phyloP scores from a whole-genome alignment of 2,888 invertebrate species.

The Melanargia galathea region DNA sequence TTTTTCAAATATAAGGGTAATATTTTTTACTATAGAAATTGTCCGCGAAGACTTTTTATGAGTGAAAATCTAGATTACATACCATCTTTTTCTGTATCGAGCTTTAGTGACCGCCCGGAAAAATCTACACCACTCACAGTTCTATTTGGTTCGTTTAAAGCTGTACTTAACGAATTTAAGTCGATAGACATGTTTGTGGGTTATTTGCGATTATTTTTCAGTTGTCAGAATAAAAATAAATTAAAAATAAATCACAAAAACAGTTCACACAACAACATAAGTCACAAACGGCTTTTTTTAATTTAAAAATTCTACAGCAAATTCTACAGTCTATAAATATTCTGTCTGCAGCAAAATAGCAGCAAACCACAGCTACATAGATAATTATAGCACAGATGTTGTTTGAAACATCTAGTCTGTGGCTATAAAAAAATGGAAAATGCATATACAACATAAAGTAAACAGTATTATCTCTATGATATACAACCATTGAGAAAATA shows the following conservation, averaged over 20 bases:
- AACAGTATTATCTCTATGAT: no score
- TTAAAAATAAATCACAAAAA: neutral
- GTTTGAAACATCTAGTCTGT: no score
- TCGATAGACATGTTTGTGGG: conserved; percentile 76
- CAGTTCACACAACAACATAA: conserved; percentile 22
- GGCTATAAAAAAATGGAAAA: no score
- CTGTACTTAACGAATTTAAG: conserved; percentile 79
- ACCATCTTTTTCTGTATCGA: conserved; percentile 92
- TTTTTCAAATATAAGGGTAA: neutral
- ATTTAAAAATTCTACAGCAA: no score
- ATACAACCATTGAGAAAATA: no score
- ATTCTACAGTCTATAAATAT: no score
- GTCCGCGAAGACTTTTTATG: neutral
- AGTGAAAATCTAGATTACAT: neutral
- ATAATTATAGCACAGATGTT: no score
- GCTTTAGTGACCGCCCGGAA: conserved; percentile 89
- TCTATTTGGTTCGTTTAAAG: conserved; percentile 70
- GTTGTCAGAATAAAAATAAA: no score
- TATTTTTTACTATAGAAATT: neutral
- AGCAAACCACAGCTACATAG: no score
- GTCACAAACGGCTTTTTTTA: conserved; percentile 32
- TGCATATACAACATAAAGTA: no score
- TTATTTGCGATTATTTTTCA: neutral
- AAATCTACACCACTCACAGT: conserved; percentile 88
- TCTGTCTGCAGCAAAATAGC: no score